These are phyloP conservation scores for Drosophila subobscura DNA, from an alignment of 1,140 invertebrate species.

Conservation along the genomic window DNA sequence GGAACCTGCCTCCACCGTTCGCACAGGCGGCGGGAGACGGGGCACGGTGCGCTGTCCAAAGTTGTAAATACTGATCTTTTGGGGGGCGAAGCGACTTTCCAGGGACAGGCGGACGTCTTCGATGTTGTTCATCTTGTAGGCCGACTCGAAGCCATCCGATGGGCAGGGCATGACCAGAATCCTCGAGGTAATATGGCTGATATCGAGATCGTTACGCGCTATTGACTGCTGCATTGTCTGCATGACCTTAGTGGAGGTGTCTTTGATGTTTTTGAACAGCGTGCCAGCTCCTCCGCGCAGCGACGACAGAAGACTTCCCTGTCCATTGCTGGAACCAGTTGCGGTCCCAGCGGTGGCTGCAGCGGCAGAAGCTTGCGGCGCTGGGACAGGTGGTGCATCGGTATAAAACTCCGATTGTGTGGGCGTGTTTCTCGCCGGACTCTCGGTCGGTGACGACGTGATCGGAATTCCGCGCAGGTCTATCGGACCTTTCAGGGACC, in stretches of 20 bases:
- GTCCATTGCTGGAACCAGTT: conserved; percentile 72
- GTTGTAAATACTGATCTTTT: conserved; percentile 92
- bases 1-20: conserved; percentile 88
- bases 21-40: conserved; percentile 85
- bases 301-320: conserved; percentile 89
- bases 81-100: conserved; percentile 89
- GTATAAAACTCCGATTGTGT: conserved; percentile 78
- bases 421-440: conserved; percentile 58
- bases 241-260: conserved; percentile 98
- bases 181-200: conserved; percentile 95
- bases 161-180: conserved; percentile 96
- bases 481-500: conserved; percentile 89
- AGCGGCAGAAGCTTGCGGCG: conserved; percentile 30
- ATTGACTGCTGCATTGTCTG: conserved; percentile 97
- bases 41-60: conserved; percentile 86
- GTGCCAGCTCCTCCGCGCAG: conserved; percentile 92
- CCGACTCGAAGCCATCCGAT: conserved; percentile 96
- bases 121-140: conserved; percentile 96
- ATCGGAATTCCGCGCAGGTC: conserved; percentile 73
- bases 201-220: conserved; percentile 93
- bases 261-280: conserved; percentile 96
- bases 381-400: conserved; percentile 51
- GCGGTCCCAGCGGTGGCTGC: conserved; percentile 19
- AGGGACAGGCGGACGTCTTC: conserved; percentile 93
- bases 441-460: conserved; percentile 58